Evolutionary conservation across 1,140 invertebrate genomes (phyloP).

Genomic region (Samia ricini): DNA sequence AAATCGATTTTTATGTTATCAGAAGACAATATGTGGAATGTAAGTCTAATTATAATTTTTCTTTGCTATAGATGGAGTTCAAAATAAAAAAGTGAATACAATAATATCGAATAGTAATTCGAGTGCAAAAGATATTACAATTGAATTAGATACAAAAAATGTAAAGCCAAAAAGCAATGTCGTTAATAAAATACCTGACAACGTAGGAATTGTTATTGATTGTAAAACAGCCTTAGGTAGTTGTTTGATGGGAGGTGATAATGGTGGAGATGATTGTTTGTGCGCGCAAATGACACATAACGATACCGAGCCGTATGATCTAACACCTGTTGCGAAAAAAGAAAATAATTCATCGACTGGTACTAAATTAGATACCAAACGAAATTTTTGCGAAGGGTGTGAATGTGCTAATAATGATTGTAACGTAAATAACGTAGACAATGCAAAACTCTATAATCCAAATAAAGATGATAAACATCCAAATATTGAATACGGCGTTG

Average conservation of each 20-base stretch:
- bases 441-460: neutral
- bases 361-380: constrained; percentile 4
- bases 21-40: too few relatives aligned
- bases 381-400: constrained; percentile 35
- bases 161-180: neutral
- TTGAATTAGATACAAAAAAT: neutral
- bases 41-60: neutral
- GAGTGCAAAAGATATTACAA: neutral
- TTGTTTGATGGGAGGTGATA: constrained; percentile 37
- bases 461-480: neutral
- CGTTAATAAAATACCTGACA: neutral
- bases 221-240: constrained; percentile 42
- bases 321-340: constrained; percentile 13
- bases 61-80: neutral
- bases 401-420: constrained; percentile 29
- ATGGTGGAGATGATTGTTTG: constrained; percentile 34
- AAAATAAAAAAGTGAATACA: neutral
- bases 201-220: constrained; percentile 21
- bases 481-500: constrained; percentile 15
- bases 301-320: constrained; percentile 30
- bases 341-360: constrained; percentile 18
- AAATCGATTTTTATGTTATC: neutral
- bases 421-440: neutral
- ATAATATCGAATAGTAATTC: neutral
- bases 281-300: constrained; percentile 43